These are phyloP conservation scores for Callithrix jacchus DNA, from an alignment of 2,113 vertebrate species.

Conservation along the genomic window DNA sequence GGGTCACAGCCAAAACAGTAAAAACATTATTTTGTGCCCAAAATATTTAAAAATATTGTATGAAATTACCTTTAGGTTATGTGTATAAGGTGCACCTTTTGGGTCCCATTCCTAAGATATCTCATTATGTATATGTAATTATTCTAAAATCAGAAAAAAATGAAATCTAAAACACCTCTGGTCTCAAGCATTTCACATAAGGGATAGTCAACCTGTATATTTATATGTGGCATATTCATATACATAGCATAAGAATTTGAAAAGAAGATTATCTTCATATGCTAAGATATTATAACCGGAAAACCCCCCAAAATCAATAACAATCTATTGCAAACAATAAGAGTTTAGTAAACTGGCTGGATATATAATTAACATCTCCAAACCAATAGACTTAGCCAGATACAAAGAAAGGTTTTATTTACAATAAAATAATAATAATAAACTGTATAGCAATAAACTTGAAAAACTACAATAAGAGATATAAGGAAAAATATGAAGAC, in stretches of 20 bases:
- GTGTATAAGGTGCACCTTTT: background rate
- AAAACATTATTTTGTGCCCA: background rate
- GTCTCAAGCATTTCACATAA: background rate
- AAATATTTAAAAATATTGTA: background rate
- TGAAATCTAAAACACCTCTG: background rate
- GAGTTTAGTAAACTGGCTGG: background rate
- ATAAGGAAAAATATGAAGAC: background rate
- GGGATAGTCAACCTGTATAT: background rate
- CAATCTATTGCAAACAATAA: background rate
- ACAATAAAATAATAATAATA: background rate
- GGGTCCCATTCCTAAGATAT: background rate
- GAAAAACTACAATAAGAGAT: background rate
- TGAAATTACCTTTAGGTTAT: background rate
- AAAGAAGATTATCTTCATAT: background rate
- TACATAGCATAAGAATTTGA: background rate
- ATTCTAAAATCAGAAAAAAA: background rate
- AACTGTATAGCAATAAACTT: background rate
- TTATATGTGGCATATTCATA: background rate
- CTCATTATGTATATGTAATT: background rate
- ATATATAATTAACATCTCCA: background rate
- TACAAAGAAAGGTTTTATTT: background rate
- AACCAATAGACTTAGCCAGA: background rate
- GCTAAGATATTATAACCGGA: background rate
- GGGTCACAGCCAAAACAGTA: background rate
- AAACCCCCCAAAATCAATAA: background rate